Evolutionary conservation across 2,888 invertebrate species (phyloP).

Genomic region (Cactoblastis cactorum): DNA sequence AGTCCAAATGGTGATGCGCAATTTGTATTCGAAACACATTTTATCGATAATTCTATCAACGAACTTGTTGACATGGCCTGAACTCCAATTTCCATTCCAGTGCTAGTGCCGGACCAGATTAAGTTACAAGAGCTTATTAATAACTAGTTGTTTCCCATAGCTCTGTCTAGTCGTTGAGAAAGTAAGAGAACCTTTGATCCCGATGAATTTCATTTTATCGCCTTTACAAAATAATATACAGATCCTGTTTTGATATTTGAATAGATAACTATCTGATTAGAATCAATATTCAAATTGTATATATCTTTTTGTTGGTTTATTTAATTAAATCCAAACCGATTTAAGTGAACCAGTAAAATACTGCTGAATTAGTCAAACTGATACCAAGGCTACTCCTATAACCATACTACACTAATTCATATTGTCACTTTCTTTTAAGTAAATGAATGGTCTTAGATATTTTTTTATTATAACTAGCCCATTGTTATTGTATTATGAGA

Average conservation of each 20-base stretch:
- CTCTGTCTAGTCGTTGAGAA: neutral
- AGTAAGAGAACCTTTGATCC: neutral
- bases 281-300: too few relatives aligned
- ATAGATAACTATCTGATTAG: neutral
- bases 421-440: too few relatives aligned
- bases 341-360: too few relatives aligned
- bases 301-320: too few relatives aligned
- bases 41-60: slow-evolving; percentile 10
- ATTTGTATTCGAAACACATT: slow-evolving; percentile 14
- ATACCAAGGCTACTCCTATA: too few relatives aligned
- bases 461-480: too few relatives aligned
- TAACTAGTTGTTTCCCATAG: slow-evolving; percentile 1
- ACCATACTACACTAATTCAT: too few relatives aligned
- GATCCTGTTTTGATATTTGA: neutral
- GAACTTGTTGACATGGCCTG: slow-evolving; percentile 10
- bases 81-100: slow-evolving; percentile 7
- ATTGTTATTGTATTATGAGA: neutral
- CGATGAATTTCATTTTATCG: neutral
- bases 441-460: too few relatives aligned
- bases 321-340: too few relatives aligned
- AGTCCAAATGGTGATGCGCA: neutral
- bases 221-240: neutral
- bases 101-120: slow-evolving; percentile 5
- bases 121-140: slow-evolving; percentile 12
- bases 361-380: too few relatives aligned